Evolutionary conservation across 2,113 vertebrate species (phyloP).

Genomic region (Rousettus leschenaultii): DNA sequence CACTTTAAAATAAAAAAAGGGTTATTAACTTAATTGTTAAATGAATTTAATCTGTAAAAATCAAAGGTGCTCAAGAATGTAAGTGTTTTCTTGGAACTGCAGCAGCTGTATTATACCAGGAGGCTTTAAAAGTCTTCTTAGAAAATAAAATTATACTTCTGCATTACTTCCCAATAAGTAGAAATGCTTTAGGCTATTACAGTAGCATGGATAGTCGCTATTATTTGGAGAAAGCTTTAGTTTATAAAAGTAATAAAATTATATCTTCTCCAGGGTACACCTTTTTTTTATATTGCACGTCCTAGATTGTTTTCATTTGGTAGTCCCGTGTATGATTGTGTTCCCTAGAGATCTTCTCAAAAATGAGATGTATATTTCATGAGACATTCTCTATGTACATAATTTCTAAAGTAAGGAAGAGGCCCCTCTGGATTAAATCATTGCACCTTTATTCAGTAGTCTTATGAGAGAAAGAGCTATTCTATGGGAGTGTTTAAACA

Average conservation of each 20-base stretch:
- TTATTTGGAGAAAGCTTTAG: neutral
- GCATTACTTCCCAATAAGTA: slow-evolving; percentile 63
- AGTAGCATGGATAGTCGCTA: neutral
- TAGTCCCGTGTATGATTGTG: neutral
- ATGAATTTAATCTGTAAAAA: slow-evolving; percentile 85
- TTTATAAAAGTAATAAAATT: slow-evolving; percentile 22
- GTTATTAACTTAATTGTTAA: slow-evolving; percentile 88
- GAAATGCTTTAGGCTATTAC: slow-evolving; percentile 40
- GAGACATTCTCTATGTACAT: slow-evolving; percentile 36
- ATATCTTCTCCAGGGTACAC: neutral
- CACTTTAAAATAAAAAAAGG: slow-evolving; percentile 86
- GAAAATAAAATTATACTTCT: slow-evolving; percentile 69
- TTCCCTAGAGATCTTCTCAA: slow-evolving; percentile 16
- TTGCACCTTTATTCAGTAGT: neutral
- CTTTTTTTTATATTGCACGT: neutral
- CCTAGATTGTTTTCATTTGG: slow-evolving; percentile 11
- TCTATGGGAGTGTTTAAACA: slow-evolving; percentile 36
- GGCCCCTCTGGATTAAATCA: neutral
- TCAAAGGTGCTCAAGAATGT: slow-evolving; percentile 65
- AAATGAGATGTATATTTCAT: slow-evolving; percentile 62
- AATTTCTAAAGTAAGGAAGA: slow-evolving; percentile 36
- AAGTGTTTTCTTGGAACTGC: slow-evolving; percentile 67
- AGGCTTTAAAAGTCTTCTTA: slow-evolving; percentile 71
- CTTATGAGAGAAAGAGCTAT: neutral
- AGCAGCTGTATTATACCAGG: slow-evolving; percentile 65